Conservation (phyloP, 2,888 invertebrate genomes). For the Mylabris sibirica region DNA sequence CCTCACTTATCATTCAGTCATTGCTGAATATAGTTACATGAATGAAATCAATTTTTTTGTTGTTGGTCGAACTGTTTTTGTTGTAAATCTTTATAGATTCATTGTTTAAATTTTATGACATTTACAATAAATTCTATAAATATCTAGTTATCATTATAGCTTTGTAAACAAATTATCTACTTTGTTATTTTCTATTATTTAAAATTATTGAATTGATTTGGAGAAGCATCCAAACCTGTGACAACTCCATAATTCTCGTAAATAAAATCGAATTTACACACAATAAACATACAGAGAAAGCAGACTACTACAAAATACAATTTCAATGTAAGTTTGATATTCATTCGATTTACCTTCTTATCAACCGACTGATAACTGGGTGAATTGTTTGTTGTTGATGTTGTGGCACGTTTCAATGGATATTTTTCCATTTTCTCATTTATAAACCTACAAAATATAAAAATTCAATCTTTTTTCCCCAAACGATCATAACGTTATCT, state of each 20-base stretch:
- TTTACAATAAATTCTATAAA: neutral
- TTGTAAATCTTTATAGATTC: too few relatives aligned
- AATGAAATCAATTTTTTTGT: neutral
- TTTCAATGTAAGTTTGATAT: neutral
- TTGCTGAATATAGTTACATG: neutral
- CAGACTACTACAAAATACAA: neutral
- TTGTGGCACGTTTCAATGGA: conserved; percentile 69
- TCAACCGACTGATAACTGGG: conserved; percentile 69
- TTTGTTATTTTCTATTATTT: neutral
- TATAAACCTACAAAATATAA: conserved; percentile 46
- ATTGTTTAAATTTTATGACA: neutral
- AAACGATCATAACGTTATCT: too few relatives aligned
- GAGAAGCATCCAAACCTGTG: neutral
- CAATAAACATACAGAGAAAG: neutral
- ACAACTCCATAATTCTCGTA: neutral
- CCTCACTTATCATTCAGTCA: neutral
- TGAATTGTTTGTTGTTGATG: conserved; percentile 63
- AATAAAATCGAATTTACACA: neutral
- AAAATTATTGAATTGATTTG: neutral
- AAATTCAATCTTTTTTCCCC: neutral
- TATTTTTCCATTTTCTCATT: conserved; percentile 72
- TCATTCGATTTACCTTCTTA: conserved; percentile 65
- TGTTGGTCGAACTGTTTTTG: too few relatives aligned
- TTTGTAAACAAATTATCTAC: neutral
- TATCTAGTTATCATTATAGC: neutral